phyloP scores from a whole-genome alignment of 2,888 invertebrate species.

The Epiperipatus broadwayi region DNA sequence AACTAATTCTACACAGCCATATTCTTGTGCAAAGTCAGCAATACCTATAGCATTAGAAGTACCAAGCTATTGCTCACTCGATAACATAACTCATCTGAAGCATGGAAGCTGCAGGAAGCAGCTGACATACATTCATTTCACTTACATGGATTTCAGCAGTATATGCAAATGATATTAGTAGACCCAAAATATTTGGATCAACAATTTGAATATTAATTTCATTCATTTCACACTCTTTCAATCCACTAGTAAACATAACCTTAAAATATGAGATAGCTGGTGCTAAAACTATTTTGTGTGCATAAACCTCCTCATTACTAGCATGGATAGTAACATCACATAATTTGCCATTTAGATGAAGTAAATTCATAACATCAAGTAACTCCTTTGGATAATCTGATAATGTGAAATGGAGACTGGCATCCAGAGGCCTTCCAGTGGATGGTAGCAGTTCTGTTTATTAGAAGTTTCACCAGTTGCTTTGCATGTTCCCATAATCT shows the following conservation, averaged over 20 bases:
- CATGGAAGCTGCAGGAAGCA: constrained; percentile 81
- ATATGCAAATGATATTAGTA: constrained; percentile 75
- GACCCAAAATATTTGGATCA: constrained; percentile 66
- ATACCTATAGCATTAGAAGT: constrained; percentile 85
- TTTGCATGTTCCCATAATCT: no score
- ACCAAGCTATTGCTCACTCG: constrained; percentile 71
- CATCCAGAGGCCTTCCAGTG: no score
- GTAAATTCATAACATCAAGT: constrained; percentile 73
- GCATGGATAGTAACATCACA: constrained; percentile 52
- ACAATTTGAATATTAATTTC: constrained; percentile 63
- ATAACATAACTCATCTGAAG: no score
- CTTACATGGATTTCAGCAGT: constrained; percentile 73
- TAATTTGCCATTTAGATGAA: constrained; percentile 70
- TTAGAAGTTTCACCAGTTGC: no score
- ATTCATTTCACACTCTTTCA: constrained; percentile 72
- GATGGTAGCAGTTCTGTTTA: no score
- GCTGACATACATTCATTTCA: constrained; percentile 76
- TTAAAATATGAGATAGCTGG: constrained; percentile 83
- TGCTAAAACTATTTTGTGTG: constrained; percentile 67
- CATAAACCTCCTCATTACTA: constrained; percentile 60
- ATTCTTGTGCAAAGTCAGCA: constrained; percentile 75
- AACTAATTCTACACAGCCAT: constrained; percentile 62
- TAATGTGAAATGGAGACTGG: no score
- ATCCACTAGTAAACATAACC: constrained; percentile 83
- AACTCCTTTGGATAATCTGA: constrained; percentile 64